Evolutionary conservation across 2,888 invertebrate genomes (phyloP), one percentile per base, ranked within the genome.

Genomic region (Aleiodes leptofemur): DNA sequence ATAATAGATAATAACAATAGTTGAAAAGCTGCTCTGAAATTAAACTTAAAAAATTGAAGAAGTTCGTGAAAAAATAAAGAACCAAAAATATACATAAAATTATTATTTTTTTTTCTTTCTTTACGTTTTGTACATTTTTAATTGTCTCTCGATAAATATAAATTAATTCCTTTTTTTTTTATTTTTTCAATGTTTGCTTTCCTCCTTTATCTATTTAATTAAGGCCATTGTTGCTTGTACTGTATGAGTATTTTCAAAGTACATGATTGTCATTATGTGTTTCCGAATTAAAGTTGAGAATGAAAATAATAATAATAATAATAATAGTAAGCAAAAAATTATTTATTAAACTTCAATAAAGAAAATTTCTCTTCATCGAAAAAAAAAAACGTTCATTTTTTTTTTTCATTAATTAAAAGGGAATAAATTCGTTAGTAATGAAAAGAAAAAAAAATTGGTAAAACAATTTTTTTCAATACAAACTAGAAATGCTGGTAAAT

Each of bases 151-250:
- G 43, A 43, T 43, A 43, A 43, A 43, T 43, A 43, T 43, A 43
- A 43, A 43, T 43, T 43, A 43, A 43, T 43, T 43, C 0, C 3
- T 11, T 43, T 43, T 43, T 9, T 43, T 43, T 43, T 3, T 9
- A 6, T 43, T 9, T 43, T 43, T 43, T 9, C 7, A 43, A 43
- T 43, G 7, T 43, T 43, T 43, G 8, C 38, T 38, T 43, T 61
- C 23, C 13, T 57, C 51, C 1, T 43, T 48, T 64, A 64, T 64
- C 5, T 11, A 64, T 43, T 43, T 9, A 64, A 8, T 64, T 74
- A 70, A 74, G 74, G 74, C 74, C 74, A 69, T 74, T 59, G 53
- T 55, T 64, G 51, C 72, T 74, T 70, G 74, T 74, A 74, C 74
- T 74, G 51, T 64, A 51, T 59, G 70, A 70, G 73, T 74, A 69